Percentiles rank a stretch among this genome's conserved stretches.
Evolutionary conservation across 2,113 vertebrate genomes (phyloP).

Genomic region (Callipepla californica): DNA sequence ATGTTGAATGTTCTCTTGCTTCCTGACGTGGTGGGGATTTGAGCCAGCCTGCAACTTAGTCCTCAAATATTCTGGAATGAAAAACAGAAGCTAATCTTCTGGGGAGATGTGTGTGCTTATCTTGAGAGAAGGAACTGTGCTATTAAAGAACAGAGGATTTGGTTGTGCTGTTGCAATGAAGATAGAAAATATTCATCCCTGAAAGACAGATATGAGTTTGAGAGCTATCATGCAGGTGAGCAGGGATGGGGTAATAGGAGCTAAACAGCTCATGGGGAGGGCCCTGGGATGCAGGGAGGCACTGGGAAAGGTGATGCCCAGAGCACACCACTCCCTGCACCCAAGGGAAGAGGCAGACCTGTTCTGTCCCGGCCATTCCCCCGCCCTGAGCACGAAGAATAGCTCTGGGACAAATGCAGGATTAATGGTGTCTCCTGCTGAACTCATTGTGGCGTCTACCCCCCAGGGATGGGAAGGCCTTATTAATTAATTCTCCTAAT

Average conservation of each 20-base stretch:
- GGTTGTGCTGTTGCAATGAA: not conserved
- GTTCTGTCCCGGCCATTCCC: not conserved
- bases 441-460: slow-evolving; percentile 30
- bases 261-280: slow-evolving; percentile 24
- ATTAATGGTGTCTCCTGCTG: slow-evolving; percentile 34
- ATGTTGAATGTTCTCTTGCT: not conserved
- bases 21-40: not conserved
- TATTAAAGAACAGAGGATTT: not conserved
- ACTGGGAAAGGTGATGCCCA: not conserved
- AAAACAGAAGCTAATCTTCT: not conserved
- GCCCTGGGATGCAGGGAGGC: not conserved
- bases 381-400: slow-evolving; percentile 38
- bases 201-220: slow-evolving; percentile 5
- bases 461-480: slow-evolving; percentile 48
- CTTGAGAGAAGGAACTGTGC: not conserved
- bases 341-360: not conserved
- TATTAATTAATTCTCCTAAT: slow-evolving; percentile 45
- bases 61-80: not conserved
- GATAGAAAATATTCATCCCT: slow-evolving; percentile 14
- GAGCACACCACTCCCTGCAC: not conserved
- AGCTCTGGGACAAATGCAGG: slow-evolving; percentile 22
- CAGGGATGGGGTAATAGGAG: not conserved
- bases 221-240: not conserved
- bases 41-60: not conserved
- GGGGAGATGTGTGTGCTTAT: not conserved